A percentile compares a stretch with the other conserved stretches of the same genome.
These are phyloP conservation scores for Metacarcinus magister DNA, from an alignment of 2,888 invertebrate genomes.

Conservation along the genomic window DNA sequence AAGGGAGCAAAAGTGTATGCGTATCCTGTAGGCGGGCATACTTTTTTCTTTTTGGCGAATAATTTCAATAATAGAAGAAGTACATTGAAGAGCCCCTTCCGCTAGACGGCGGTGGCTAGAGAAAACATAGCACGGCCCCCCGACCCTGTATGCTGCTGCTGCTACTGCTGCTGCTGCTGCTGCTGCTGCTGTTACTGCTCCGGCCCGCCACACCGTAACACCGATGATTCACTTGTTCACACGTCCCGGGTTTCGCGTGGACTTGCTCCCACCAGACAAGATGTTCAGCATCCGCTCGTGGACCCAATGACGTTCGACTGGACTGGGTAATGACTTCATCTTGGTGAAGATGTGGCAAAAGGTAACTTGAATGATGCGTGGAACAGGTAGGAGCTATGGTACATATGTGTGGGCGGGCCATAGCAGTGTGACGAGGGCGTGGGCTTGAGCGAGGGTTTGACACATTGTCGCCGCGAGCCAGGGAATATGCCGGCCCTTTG, in stretches of 20 bases:
- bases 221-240: background rate
- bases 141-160: constrained; percentile 54
- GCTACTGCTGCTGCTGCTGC: constrained; percentile 53
- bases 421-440: constrained; percentile 67
- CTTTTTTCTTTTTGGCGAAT: constrained; percentile 61
- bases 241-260: background rate
- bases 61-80: constrained; percentile 60
- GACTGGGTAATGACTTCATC: constrained; percentile 31
- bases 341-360: background rate
- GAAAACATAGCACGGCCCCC: constrained; percentile 47
- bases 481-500: constrained; percentile 73
- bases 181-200: constrained; percentile 57
- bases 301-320: background rate
- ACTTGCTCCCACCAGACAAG: background rate
- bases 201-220: constrained; percentile 50
- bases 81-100: constrained; percentile 52
- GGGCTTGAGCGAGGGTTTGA: constrained; percentile 73
- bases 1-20: constrained; percentile 69
- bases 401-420: constrained; percentile 63
- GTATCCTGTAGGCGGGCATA: constrained; percentile 37
- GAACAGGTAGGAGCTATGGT: constrained; percentile 50
- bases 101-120: constrained; percentile 58
- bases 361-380: constrained; percentile 22
- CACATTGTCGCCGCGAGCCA: constrained; percentile 75
- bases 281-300: background rate